phyloP scores from a whole-genome alignment of 2,113 vertebrate genomes.

The Uropsilus gracilis region DNA sequence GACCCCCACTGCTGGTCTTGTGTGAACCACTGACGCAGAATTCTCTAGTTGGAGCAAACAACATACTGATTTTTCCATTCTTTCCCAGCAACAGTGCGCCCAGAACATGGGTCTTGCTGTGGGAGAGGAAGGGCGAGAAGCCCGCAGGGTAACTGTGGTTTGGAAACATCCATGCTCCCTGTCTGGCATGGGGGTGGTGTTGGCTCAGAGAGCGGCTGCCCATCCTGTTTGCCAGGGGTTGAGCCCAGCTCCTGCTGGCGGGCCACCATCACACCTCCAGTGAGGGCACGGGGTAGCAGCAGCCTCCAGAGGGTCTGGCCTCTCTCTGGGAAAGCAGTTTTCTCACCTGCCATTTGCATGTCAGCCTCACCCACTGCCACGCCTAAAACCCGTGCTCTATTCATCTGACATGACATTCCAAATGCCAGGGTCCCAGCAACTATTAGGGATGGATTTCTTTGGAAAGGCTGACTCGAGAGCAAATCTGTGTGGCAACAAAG shows the following conservation, averaged over 20 bases:
- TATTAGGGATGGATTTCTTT: conserved; percentile 17
- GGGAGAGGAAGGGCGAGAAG: neutral
- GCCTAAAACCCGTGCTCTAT: conserved; percentile 29
- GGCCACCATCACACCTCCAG: neutral
- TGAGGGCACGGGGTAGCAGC: neutral
- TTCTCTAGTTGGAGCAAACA: neutral
- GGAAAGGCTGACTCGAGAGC: conserved; percentile 32
- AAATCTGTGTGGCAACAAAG: neutral
- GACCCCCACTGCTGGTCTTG: too few relatives aligned
- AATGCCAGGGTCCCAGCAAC: conserved; percentile 1
- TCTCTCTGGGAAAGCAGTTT: neutral
- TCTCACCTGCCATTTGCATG: neutral
- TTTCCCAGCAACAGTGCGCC: neutral
- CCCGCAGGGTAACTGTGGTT: neutral
- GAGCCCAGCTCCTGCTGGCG: neutral
- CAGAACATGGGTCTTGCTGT: neutral
- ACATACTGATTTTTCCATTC: neutral
- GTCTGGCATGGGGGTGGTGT: neutral
- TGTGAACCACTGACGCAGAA: neutral
- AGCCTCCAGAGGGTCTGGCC: neutral
- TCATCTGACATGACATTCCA: conserved; percentile 42
- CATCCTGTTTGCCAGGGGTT: neutral
- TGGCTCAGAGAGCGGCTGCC: neutral
- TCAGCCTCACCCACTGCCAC: neutral
- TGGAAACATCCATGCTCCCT: neutral